Conservation (phyloP, 2,797 vertebrate species). For the Toxotes lorentzi region DNA sequence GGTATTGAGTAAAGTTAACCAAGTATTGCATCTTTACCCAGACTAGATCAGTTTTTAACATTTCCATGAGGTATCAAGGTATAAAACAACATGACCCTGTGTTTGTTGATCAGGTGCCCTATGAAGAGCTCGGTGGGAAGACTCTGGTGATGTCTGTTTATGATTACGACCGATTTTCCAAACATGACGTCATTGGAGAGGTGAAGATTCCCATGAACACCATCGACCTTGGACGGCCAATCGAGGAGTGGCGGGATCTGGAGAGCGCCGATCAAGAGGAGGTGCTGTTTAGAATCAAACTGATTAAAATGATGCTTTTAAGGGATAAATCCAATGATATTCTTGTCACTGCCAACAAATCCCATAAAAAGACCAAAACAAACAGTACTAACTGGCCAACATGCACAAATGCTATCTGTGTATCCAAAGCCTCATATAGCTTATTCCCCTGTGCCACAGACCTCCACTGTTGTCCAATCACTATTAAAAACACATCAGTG, state of each 20-base stretch:
- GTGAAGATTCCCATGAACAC: slow-evolving; percentile 98
- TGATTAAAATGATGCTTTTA: neutral
- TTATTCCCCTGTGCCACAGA: neutral
- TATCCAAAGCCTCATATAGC: neutral
- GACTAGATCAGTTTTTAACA: neutral
- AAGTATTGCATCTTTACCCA: neutral
- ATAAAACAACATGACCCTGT: neutral
- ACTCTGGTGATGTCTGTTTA: slow-evolving; percentile 96
- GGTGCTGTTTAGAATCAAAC: slow-evolving; percentile 78
- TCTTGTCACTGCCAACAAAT: neutral
- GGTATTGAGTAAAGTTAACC: neutral
- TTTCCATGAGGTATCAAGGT: neutral
- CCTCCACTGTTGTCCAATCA: neutral
- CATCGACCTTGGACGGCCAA: slow-evolving; percentile 94
- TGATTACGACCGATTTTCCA: slow-evolving; percentile 98
- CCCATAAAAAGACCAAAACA: neutral
- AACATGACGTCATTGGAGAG: slow-evolving; percentile 97
- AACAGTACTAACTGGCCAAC: neutral
- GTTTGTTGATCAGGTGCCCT: slow-evolving; percentile 88
- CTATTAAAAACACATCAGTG: neutral
- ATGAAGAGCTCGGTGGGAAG: slow-evolving; percentile 97
- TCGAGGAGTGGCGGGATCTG: slow-evolving; percentile 96
- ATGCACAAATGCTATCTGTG: neutral
- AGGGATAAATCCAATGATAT: neutral
- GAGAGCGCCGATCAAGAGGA: slow-evolving; percentile 98